Evolutionary conservation across 2,797 vertebrate species (phyloP), one percentile per base, ranked within the genome.

Genomic region (Mormyrus hasselquistii): DNA sequence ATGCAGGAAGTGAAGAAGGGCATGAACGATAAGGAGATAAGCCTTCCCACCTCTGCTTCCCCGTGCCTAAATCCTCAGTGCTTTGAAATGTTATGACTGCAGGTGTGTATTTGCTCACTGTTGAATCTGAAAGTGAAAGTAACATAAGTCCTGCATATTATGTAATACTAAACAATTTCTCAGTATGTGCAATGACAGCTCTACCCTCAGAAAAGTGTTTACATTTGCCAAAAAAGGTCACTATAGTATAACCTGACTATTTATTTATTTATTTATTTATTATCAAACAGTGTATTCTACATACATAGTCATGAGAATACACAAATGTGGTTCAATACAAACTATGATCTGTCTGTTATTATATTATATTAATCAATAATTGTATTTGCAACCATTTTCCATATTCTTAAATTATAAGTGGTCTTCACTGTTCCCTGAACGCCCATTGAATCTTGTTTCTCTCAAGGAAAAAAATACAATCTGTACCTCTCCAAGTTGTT

Each of bases 261-360:
- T 73, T 73, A 73, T 73, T 73, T 69, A 73, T 73, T 73, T 69
- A 73, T 76, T 76, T 38, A 76, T 76, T 76, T 19, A 76, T 76
- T 76, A 41, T 5, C 12, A 8, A 38, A 38, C 34, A 76, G 8
- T 76, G 14, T 76, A 41, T 76, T 76, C 29, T 76, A 41, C 34
- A 0, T 76, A 29, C 25, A 29, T 29, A 29, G 25, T 29, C 25
- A 41, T 38, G 34, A 29, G 14, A 76, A 76, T 34, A 34, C 41
- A 16, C 22, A 29, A 38, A 76, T 34, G 34, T 76, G 14, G 69
- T 34, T 10, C 8, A 73, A 3, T 73, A 38, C 29, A 76, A 16
- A 76, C 29, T 41, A 76, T 14, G 69, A 76, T 38, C 69, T 76
- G 69, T 76, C 69, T 29, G 25, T 29, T 29, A 29, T 29, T 29